phyloP scores from a whole-genome alignment of 1,140 invertebrate genomes.

The Megathymus violae region DNA sequence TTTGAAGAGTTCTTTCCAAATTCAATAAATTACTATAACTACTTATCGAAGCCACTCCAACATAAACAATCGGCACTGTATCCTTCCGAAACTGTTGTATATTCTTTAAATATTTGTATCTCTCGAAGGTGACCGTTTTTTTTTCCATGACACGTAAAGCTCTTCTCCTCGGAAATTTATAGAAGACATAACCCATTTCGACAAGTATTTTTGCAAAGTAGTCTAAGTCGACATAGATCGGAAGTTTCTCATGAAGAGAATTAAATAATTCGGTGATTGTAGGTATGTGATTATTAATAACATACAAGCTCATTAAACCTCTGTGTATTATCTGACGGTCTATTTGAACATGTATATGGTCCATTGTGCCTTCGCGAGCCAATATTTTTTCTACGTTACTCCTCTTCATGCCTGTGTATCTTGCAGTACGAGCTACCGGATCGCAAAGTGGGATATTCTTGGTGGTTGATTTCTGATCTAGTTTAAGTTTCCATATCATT shows the following conservation, averaged over 20 bases:
- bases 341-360: too few species aligned
- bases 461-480: too few species aligned
- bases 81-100: constrained; percentile 35
- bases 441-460: too few species aligned
- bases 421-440: too few species aligned
- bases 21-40: constrained; percentile 5
- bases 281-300: constrained; percentile 33
- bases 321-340: constrained; percentile 39
- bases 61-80: constrained; percentile 32
- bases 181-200: constrained; percentile 51
- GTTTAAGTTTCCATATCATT: too few species aligned
- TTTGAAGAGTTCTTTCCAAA: constrained; percentile 12
- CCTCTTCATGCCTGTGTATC: background rate
- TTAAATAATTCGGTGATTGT: constrained; percentile 42
- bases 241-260: constrained; percentile 33
- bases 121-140: constrained; percentile 45
- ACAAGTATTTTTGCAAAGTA: constrained; percentile 45
- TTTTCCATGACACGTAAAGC: constrained; percentile 45
- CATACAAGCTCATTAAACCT: constrained; percentile 31
- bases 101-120: constrained; percentile 50
- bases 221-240: constrained; percentile 43
- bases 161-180: constrained; percentile 14
- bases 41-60: constrained; percentile 28
- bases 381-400: too few species aligned
- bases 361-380: too few species aligned